phyloP scores from a whole-genome alignment of 1,140 invertebrate species.

The Armadillidium nasatum region DNA sequence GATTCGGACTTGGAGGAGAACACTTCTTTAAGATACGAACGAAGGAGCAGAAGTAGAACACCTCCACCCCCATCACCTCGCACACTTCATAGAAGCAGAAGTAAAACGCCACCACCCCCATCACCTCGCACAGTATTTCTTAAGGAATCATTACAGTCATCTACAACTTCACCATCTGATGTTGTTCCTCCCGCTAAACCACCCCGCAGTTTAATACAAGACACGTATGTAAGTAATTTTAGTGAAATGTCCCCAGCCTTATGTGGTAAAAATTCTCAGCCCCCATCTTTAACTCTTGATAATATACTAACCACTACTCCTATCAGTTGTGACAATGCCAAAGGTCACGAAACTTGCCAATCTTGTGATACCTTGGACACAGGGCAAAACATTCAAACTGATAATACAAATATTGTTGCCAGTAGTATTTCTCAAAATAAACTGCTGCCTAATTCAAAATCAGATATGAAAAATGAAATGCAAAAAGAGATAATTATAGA shows the following conservation, averaged over 20 bases:
- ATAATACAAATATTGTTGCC: neutral
- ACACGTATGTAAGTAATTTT: slow-evolving; percentile 23
- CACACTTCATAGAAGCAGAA: neutral
- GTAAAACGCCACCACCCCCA: slow-evolving; percentile 16
- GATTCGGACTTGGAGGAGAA: neutral
- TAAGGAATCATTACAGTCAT: slow-evolving; percentile 31
- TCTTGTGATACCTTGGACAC: slow-evolving; percentile 28
- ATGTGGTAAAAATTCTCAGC: slow-evolving; percentile 21
- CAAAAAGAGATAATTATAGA: no score
- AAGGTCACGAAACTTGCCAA: slow-evolving; percentile 28
- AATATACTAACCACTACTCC: neutral
- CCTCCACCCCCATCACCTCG: slow-evolving; percentile 30
- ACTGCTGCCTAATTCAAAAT: no score
- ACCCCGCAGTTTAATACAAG: neutral
- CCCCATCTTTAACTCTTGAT: neutral
- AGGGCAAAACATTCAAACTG: slow-evolving; percentile 18
- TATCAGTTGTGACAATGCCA: slow-evolving; percentile 21
- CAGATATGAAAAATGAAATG: no score
- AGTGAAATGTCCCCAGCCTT: slow-evolving; percentile 29
- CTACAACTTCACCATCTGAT: no score
- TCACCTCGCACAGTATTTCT: slow-evolving; percentile 41
- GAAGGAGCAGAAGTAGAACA: neutral
- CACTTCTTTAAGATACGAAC: neutral
- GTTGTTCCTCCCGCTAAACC: neutral
- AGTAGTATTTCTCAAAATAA: neutral